Evolutionary conservation across 2,113 vertebrate species (phyloP), one percentile per base, ranked within the genome.

Genomic region (Willisornis vidua): DNA sequence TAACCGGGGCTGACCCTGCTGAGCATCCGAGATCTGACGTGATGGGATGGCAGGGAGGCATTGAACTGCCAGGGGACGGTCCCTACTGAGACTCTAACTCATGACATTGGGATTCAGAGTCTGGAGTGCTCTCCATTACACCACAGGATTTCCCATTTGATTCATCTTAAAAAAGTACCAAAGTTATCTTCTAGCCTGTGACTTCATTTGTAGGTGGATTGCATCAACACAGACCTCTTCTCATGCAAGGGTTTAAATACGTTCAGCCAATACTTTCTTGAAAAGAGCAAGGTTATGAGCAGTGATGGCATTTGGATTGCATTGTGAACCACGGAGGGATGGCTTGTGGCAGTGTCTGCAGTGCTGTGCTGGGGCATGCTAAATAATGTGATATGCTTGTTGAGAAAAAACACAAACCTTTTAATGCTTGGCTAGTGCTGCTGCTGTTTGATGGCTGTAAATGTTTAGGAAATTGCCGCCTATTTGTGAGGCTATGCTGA

Each of bases 311-410:
- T 49, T 63, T 48, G 55, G 20, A 19, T 76, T 49, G 46, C 55
- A n/a, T 1, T 0, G 62, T 23, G 54, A 54, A 3, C 14, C 39
- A 15, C 1, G 0, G 17, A 9, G 41, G 41, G 25, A 5, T 13
- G 41, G 31, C 48, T 35, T 35, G 25, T 83, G 55, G 41, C 71
- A 33, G n/a, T 24, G 26, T 33, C 61, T 37, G 37, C 45, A 51
- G 0, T 0, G 2, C 55, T 61, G 26, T 39, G 33, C 1, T 2
- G 58, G 49, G 81, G 10, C 33, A 12, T 52, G 41, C 9, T 33
- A 13, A 82, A 49, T 39, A 37, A 55, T 0, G 0, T 4, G 22
- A 11, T 6, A 5, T 9, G 11, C 15, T 54, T 52, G 51, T 10
- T 67, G 46, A 24, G 68, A 55, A 39, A 41, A 16, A 43, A 11